A percentile compares a stretch with the other conserved stretches of the same genome.
Evolutionary conservation across 2,888 invertebrate genomes (phyloP).

Genomic region (Plebejus melissa): DNA sequence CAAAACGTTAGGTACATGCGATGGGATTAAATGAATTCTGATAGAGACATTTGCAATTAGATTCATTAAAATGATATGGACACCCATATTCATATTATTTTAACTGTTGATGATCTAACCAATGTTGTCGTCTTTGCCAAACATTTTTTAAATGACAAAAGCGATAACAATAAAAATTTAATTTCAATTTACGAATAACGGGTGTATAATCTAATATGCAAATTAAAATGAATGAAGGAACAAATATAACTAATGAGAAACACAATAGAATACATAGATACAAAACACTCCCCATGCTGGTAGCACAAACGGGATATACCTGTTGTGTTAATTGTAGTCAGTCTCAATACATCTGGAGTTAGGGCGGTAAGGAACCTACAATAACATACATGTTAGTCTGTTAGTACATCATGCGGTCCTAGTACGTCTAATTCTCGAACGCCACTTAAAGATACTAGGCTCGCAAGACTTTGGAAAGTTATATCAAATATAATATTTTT

Average conservation of each 20-base stretch:
- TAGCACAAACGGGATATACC: constrained; percentile 61
- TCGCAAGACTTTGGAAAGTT: neutral
- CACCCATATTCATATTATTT: neutral
- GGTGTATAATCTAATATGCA: neutral
- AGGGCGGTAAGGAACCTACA: constrained; percentile 77
- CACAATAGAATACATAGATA: constrained; percentile 45
- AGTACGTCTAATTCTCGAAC: neutral
- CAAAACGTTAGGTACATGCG: constrained; percentile 48
- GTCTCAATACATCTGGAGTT: constrained; percentile 77
- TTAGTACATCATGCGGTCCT: constrained; percentile 36
- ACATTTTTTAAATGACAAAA: neutral
- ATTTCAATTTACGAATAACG: neutral
- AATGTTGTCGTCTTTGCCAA: neutral
- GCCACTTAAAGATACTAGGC: neutral
- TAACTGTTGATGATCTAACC: neutral
- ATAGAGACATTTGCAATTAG: constrained; percentile 1
- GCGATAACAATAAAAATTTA: neutral
- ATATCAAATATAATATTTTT: neutral
- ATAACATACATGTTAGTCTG: constrained; percentile 43
- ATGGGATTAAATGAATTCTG: constrained; percentile 36
- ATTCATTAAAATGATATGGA: neutral
- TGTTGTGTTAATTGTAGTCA: constrained; percentile 77
- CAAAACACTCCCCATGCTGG: constrained; percentile 68
- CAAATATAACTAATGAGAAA: constrained; percentile 29
- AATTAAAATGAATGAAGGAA: neutral